These are phyloP conservation scores for Apteryx owenii DNA, from an alignment of 2,113 vertebrate genomes.

Conservation along the genomic window DNA sequence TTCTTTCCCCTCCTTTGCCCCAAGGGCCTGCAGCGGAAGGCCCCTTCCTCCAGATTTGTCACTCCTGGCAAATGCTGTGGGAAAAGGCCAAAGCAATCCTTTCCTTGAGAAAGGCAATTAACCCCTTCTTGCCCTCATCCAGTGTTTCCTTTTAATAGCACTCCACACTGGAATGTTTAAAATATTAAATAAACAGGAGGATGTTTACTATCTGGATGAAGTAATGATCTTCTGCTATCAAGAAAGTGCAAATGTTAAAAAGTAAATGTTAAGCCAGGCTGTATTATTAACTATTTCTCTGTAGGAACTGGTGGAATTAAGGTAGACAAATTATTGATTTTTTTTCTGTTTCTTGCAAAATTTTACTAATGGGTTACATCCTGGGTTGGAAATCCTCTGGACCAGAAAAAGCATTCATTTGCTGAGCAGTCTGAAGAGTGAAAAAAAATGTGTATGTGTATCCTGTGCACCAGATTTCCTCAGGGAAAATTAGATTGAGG, in stretches of 20 bases:
- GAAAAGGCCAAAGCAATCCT: not conserved
- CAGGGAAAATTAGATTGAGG: conserved; percentile 18
- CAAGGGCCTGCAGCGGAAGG: not conserved
- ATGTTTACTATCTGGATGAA: not conserved
- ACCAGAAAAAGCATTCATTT: conserved; percentile 1
- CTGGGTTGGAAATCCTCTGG: not conserved
- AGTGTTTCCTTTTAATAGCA: not conserved
- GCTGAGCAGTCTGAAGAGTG: conserved; percentile 14
- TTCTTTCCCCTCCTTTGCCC: not conserved
- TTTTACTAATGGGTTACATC: not conserved
- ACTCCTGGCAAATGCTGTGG: not conserved
- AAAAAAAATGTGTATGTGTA: conserved; percentile 22
- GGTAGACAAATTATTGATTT: not conserved
- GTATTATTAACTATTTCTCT: not conserved
- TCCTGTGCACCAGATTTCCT: conserved; percentile 20
- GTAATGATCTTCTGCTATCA: not conserved
- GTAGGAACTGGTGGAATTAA: not conserved
- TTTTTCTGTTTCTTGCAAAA: not conserved
- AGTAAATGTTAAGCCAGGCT: not conserved
- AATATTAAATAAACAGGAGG: not conserved
- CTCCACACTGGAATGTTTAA: not conserved
- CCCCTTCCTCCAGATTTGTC: not conserved
- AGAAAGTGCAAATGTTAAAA: not conserved
- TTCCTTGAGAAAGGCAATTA: conserved; percentile 1
- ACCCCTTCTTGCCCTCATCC: not conserved